A percentile compares a stretch with the other conserved stretches of the same genome.
phyloP scores from a whole-genome alignment of 2,797 vertebrate species.

The Melopsittacus undulatus region DNA sequence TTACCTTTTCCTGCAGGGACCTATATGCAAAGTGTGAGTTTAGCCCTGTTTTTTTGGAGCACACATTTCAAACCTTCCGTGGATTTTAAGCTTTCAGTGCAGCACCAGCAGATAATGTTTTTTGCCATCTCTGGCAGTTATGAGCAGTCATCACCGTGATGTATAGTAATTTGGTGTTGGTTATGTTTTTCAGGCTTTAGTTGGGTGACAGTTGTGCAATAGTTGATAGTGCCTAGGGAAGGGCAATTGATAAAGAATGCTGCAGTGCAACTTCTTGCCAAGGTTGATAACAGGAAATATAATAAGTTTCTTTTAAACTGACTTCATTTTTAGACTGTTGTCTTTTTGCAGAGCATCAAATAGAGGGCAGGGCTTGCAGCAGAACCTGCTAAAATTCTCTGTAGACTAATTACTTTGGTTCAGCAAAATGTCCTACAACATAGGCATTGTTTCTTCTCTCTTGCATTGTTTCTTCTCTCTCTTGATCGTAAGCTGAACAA shows the following conservation, averaged over 20 bases:
- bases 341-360: neutral
- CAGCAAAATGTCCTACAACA: neutral
- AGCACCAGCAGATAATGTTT: neutral
- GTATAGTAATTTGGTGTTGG: neutral
- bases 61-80: neutral
- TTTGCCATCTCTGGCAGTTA: neutral
- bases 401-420: neutral
- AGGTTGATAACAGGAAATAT: neutral
- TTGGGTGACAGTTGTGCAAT: neutral
- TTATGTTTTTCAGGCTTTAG: neutral
- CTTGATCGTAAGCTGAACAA: neutral
- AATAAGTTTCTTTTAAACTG: neutral
- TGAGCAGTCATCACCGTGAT: neutral
- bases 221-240: neutral
- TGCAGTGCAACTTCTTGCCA: neutral
- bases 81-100: neutral
- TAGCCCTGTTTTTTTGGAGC: neutral
- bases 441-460: neutral
- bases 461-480: neutral
- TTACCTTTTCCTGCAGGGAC: neutral
- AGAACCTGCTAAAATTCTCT: neutral
- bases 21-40: accelerated
- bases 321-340: neutral
- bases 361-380: neutral
- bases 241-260: neutral